phyloP scores from a whole-genome alignment of 1,140 invertebrate genomes.

The Eurosta solidaginis region DNA sequence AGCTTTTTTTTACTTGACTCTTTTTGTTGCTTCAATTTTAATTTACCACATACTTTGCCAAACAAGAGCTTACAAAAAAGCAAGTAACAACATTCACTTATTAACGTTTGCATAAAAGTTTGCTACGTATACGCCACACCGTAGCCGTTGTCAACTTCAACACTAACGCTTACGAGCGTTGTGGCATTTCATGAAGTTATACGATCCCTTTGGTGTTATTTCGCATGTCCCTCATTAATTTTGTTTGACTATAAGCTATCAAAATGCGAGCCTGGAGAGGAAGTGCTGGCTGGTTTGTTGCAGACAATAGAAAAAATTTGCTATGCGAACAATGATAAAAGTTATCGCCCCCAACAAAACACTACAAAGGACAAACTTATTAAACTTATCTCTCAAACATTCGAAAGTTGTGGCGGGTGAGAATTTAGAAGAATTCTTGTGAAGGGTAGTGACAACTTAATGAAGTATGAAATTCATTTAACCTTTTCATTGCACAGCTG shows the following conservation, averaged over 20 bases:
- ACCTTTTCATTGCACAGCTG: conserved; percentile 25
- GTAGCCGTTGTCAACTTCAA: background rate
- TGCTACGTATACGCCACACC: background rate
- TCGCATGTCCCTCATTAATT: conserved; percentile 4
- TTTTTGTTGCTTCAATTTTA: background rate
- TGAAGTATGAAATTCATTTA: conserved; percentile 25
- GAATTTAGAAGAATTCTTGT: conserved; percentile 11
- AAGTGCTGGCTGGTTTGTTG: background rate
- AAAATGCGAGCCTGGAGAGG: background rate
- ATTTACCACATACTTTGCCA: background rate
- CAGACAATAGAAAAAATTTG: background rate
- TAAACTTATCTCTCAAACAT: background rate
- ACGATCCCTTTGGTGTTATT: background rate
- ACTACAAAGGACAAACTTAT: background rate
- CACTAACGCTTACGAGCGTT: background rate
- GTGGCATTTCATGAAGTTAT: background rate
- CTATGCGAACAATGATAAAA: background rate
- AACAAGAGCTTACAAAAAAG: background rate
- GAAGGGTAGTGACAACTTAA: conserved; percentile 4
- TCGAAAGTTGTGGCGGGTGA: background rate
- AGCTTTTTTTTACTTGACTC: background rate
- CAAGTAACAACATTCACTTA: background rate
- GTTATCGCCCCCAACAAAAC: background rate
- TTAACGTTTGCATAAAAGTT: background rate
- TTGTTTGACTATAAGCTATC: background rate